Evolutionary conservation across 2,888 invertebrate species (phyloP), one percentile per base, ranked within the genome.

Genomic region (Eutolmus rufibarbis): DNA sequence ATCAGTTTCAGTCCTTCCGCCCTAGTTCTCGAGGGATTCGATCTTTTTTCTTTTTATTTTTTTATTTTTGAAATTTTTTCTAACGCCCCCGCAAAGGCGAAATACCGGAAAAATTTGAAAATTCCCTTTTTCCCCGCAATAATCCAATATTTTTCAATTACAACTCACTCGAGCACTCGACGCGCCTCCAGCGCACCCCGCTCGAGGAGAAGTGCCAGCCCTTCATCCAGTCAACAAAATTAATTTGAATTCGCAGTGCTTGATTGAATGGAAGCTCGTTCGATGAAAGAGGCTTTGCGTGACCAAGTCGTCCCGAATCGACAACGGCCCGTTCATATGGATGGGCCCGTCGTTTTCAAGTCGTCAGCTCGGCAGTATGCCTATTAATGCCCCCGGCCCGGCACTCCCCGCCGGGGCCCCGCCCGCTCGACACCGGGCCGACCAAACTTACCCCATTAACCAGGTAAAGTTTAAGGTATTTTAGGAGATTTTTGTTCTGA

Each of bases 231-330:
- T 40, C 43, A 78, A 78, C 78, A 23, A 78, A 78, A 78, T 78
- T 78, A 78, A 78, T 78, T 78, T 78, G 78, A 78, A 78, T 78
- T 78, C 78, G 78, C 43, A 40, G 78, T 43, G 78, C 78, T 78
- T 78, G 78, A 78, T 78, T 78, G 78, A 78, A 78, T 76, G 76
- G 28, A 34, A 37, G 76, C 37, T 76, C 76, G 37, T 76, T 28
- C 76, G n/a, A 76, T 78, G 78, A 23, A 43, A 78, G 78, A 43
- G 78, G 40, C 78, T 12, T 78, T 78, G 78, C 78, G 78, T 78
- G 78, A 78, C 78, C 78, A 78, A 23, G 43, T 19, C 78, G 78
- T 14, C 78, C 78, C n/a, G 43, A 34, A 37, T 46, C 37, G 40
- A 43, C 40, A 66, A 28, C 28, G 12, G 12, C 12, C 78, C 37